These are phyloP conservation scores for silkworm (Bombyx mori) DNA, from an alignment of 1,140 invertebrate species.

Conservation along the genomic window DNA sequence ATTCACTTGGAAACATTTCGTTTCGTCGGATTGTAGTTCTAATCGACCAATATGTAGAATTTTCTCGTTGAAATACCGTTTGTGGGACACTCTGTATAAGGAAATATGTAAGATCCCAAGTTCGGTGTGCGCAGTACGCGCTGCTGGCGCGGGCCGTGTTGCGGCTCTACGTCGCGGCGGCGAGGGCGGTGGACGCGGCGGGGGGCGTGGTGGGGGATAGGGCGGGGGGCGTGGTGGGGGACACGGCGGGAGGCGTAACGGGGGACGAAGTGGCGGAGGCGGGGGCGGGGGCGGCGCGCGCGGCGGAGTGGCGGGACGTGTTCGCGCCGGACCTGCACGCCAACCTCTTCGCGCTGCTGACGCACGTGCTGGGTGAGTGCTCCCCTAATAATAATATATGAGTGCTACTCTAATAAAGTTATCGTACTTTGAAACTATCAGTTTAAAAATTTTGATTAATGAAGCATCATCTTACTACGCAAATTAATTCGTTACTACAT, in stretches of 20 bases:
- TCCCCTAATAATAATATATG: not conserved
- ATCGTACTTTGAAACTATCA: no score
- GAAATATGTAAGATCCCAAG: not conserved
- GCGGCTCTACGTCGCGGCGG: conserved; percentile 17
- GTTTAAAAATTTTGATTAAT: no score
- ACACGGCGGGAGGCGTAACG: conserved; percentile 29
- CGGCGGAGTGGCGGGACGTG: conserved; percentile 36
- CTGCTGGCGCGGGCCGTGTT: conserved; percentile 17
- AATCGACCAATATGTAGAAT: no score
- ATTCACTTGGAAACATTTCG: no score
- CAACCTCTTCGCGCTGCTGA: conserved; percentile 17
- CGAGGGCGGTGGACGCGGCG: conserved; percentile 13
- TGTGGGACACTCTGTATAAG: no score
- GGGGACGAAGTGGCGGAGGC: conserved; percentile 26
- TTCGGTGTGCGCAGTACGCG: conserved; percentile 15
- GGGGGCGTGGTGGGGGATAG: conserved; percentile 21
- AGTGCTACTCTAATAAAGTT: not conserved
- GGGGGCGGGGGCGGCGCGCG: conserved; percentile 21
- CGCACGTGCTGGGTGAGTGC: conserved; percentile 24
- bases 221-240: conserved; percentile 29
- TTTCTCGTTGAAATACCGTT: no score
- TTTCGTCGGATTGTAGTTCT: no score
- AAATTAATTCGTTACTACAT: no score
- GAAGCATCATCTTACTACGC: no score
- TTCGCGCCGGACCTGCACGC: conserved; percentile 28